Percentiles rank a stretch among this genome's conserved stretches.
Evolutionary conservation across 2,888 invertebrate species (phyloP).

Genomic region (Caenorhabditis sp.): DNA sequence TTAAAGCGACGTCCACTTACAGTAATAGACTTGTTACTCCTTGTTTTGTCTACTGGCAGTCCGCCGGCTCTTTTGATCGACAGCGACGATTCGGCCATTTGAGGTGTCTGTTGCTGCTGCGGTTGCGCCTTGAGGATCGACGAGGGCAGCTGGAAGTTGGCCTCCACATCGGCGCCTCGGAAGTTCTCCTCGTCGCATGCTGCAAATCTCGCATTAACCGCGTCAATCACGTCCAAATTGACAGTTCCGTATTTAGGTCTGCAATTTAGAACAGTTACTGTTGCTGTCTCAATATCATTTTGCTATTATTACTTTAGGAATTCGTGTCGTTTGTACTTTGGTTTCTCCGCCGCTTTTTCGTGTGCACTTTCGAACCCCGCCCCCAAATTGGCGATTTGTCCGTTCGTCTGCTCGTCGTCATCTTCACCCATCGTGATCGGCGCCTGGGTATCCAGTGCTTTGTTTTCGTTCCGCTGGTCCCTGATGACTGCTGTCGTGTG

Average conservation of each 20-base stretch:
- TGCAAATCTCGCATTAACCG: constrained; percentile 82
- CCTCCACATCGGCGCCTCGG: constrained; percentile 72
- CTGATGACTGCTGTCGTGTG: constrained; percentile 82
- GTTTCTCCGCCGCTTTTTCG: constrained; percentile 76
- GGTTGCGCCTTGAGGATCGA: constrained; percentile 64
- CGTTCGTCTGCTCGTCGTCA: constrained; percentile 82
- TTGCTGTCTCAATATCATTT: too few relatives aligned
- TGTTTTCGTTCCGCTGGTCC: constrained; percentile 72
- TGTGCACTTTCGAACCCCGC: constrained; percentile 67
- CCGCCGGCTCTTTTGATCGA: constrained; percentile 64
- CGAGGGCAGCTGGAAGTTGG: constrained; percentile 74
- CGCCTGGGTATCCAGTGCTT: constrained; percentile 79
- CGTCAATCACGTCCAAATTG: constrained; percentile 82
- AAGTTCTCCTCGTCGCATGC: constrained; percentile 73
- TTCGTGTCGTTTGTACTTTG: constrained; percentile 83
- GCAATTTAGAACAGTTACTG: constrained; percentile 12
- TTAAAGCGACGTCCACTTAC: constrained; percentile 35
- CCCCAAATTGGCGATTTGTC: constrained; percentile 68
- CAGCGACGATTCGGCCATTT: constrained; percentile 68
- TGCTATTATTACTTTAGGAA: constrained; percentile 82
- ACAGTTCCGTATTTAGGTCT: constrained; percentile 83
- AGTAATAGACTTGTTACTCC: constrained; percentile 78
- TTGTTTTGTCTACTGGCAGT: constrained; percentile 68
- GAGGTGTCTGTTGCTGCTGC: constrained; percentile 34
- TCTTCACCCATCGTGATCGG: constrained; percentile 83